Conservation (phyloP, 2,797 vertebrate genomes). For the Cossypha heuglini region DNA sequence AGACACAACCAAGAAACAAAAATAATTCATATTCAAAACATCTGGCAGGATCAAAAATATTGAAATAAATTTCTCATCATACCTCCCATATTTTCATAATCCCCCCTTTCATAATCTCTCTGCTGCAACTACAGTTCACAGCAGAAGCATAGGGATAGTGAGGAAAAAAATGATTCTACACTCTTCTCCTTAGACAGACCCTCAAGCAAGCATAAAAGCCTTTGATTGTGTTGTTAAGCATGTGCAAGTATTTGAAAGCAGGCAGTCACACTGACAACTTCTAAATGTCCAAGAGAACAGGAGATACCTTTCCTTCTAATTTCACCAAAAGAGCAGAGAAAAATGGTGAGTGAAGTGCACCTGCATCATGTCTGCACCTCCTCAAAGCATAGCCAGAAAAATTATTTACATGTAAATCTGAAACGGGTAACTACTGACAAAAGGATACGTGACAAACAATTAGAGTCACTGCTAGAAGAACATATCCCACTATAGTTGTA, state of each 20-base stretch:
- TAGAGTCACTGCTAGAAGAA: constrained; percentile 93
- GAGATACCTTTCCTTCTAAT: background rate
- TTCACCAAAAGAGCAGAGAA: background rate
- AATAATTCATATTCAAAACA: background rate
- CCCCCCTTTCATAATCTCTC: background rate
- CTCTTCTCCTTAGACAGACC: background rate
- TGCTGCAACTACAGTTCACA: background rate
- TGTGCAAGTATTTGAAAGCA: background rate
- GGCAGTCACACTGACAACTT: background rate
- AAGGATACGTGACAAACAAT: constrained; percentile 99
- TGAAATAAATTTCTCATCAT: background rate
- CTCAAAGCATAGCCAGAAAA: background rate
- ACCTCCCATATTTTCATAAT: background rate
- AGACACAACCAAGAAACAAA: background rate
- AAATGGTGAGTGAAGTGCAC: background rate
- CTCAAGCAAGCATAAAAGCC: background rate
- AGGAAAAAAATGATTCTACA: background rate
- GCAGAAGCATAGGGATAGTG: background rate
- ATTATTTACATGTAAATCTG: background rate
- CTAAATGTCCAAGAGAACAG: background rate
- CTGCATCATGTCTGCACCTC: background rate
- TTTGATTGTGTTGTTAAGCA: background rate
- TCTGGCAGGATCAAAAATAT: background rate
- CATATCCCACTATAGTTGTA: constrained; percentile 97
- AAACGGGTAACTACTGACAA: background rate